phyloP scores from a whole-genome alignment of 2,888 invertebrate species.

The Cacoxenus indagator region DNA sequence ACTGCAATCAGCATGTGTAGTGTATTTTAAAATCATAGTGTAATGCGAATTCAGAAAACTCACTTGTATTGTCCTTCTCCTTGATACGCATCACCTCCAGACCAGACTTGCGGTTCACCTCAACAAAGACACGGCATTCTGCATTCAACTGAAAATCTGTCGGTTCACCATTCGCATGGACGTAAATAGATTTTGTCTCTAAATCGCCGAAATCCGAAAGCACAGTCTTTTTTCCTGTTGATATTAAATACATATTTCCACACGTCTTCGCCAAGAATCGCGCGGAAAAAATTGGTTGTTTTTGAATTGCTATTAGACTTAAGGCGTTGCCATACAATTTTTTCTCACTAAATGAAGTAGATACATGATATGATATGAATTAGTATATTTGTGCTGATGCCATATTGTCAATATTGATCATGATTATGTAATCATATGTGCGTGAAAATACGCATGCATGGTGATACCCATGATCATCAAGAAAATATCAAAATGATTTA shows the following conservation, averaged over 20 bases:
- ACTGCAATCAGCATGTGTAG: constrained; percentile 38
- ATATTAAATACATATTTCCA: constrained; percentile 66
- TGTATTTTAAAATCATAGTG: background rate
- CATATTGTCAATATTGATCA: no score
- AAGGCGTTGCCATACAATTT: background rate
- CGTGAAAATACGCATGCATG: no score
- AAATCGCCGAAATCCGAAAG: constrained; percentile 64
- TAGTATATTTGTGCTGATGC: no score
- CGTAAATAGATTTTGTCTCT: constrained; percentile 60
- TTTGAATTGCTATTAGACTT: background rate
- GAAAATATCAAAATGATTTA: no score
- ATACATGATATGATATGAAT: no score
- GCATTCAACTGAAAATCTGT: constrained; percentile 68
- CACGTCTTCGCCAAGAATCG: no score
- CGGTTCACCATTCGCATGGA: constrained; percentile 59
- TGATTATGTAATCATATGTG: no score
- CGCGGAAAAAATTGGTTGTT: background rate
- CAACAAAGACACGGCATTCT: constrained; percentile 60
- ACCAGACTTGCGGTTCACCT: constrained; percentile 65
- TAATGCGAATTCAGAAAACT: no score
- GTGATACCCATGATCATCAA: no score
- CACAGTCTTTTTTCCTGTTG: constrained; percentile 64
- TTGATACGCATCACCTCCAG: constrained; percentile 66
- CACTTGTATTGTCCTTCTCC: constrained; percentile 54
- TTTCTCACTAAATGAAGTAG: no score